Conservation (phyloP, 2,888 invertebrate species). For the Sinhomidia bicolor region DNA sequence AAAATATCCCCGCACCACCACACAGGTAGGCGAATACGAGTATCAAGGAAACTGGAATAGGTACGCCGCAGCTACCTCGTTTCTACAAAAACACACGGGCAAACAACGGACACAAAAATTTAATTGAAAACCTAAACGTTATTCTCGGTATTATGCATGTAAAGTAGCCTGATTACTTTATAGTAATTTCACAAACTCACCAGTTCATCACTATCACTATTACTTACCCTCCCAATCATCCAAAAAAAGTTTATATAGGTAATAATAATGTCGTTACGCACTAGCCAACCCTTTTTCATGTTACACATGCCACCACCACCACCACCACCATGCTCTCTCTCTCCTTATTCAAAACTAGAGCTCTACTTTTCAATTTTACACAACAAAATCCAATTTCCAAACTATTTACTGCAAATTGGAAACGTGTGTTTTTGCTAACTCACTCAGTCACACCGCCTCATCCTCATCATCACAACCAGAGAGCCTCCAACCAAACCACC, state of each 20-base stretch:
- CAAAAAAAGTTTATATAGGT: no score
- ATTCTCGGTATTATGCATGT: not conserved
- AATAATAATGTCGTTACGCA: no score
- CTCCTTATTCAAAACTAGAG: no score
- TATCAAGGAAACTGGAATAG: slow-evolving; percentile 79
- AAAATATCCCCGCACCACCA: slow-evolving; percentile 80
- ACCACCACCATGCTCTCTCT: not conserved
- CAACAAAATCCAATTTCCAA: slow-evolving; percentile 48
- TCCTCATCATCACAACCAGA: no score
- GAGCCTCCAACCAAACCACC: not conserved
- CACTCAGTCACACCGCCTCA: no score
- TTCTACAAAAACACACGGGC: slow-evolving; percentile 53
- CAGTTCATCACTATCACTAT: not conserved
- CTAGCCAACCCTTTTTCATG: no score
- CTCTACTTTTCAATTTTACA: slow-evolving; percentile 4
- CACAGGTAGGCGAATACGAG: slow-evolving; percentile 79
- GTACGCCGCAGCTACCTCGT: slow-evolving; percentile 78
- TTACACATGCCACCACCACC: no score
- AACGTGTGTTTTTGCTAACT: slow-evolving; percentile 37
- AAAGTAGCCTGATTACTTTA: no score
- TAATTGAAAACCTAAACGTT: not conserved
- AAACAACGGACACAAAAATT: not conserved
- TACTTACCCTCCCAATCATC: not conserved
- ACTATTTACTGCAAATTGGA: slow-evolving; percentile 59
- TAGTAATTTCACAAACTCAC: not conserved